Conservation (phyloP, 2,888 invertebrate species). For the Tinea trinotella region DNA sequence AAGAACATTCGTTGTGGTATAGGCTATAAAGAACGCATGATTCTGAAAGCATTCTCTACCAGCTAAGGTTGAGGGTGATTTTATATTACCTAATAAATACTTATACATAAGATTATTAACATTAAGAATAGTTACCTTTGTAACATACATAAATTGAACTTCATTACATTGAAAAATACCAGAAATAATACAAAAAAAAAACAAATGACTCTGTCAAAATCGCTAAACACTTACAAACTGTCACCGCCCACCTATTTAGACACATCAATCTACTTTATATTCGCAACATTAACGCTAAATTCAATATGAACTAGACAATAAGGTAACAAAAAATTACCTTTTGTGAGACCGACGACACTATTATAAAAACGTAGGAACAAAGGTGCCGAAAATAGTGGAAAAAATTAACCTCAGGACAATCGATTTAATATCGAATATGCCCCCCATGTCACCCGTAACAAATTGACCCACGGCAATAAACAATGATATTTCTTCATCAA, state of each 20-base stretch:
- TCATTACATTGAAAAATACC: too few relatives aligned
- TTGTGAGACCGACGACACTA: conserved; percentile 20
- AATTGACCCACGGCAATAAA: conserved; percentile 47
- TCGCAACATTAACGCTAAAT: conserved; percentile 13
- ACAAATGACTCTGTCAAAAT: background rate
- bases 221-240: background rate
- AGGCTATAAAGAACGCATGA: too few relatives aligned
- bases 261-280: conserved; percentile 11
- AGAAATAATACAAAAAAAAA: too few relatives aligned
- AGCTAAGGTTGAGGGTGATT: too few relatives aligned
- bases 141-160: too few relatives aligned
- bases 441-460: conserved; percentile 58
- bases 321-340: background rate
- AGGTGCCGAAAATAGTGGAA: conserved; percentile 12
- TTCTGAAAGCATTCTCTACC: too few relatives aligned
- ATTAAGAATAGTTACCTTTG: too few relatives aligned
- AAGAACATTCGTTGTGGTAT: too few relatives aligned
- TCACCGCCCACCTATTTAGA: conserved; percentile 31
- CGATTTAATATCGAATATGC: conserved; percentile 48
- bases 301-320: background rate
- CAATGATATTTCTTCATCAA: conserved; percentile 67
- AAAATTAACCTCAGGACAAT: conserved; percentile 31
- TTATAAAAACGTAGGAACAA: conserved; percentile 43
- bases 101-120: too few relatives aligned
- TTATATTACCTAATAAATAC: too few relatives aligned